Percentiles rank a stretch among this genome's conserved stretches.
Evolutionary conservation across 2,113 vertebrate species (phyloP).

Genomic region (Microtus ochrogaster): DNA sequence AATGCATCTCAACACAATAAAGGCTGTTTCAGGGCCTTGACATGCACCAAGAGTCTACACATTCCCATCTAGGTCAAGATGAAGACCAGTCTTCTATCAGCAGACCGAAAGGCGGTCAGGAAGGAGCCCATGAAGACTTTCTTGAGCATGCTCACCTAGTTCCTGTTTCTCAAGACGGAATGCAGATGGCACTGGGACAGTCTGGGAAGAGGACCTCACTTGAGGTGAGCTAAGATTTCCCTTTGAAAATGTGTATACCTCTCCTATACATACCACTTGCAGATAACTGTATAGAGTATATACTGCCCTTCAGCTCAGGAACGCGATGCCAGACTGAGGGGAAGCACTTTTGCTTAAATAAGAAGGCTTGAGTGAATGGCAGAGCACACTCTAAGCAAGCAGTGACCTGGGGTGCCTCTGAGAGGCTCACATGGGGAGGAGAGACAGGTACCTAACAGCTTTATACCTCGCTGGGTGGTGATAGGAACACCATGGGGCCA

Average conservation of each 20-base stretch:
- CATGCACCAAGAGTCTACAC: not conserved
- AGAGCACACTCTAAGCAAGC: not conserved
- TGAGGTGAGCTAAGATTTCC: not conserved
- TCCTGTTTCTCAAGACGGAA: not conserved
- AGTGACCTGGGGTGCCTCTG: not conserved
- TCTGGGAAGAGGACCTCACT: not conserved
- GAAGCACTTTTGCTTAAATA: not conserved
- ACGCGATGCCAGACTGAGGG: not conserved
- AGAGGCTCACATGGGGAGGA: not conserved
- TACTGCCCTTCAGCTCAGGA: not conserved
- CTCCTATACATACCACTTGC: not conserved
- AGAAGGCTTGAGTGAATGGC: not conserved
- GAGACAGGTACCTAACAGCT: not conserved
- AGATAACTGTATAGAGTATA: not conserved
- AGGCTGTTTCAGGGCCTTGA: not conserved
- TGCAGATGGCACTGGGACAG: not conserved
- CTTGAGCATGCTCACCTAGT: not conserved
- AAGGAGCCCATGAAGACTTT: not conserved
- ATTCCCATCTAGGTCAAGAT: not conserved
- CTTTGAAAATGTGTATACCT: not conserved
- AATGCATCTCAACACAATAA: not conserved
- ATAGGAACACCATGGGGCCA: not conserved
- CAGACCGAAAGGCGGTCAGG: not conserved
- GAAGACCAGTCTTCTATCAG: not conserved
- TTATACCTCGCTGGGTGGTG: not conserved